Base-by-base conservation (phyloP, 2,888 invertebrate species). In the Latrodectus hesperus region DNA sequence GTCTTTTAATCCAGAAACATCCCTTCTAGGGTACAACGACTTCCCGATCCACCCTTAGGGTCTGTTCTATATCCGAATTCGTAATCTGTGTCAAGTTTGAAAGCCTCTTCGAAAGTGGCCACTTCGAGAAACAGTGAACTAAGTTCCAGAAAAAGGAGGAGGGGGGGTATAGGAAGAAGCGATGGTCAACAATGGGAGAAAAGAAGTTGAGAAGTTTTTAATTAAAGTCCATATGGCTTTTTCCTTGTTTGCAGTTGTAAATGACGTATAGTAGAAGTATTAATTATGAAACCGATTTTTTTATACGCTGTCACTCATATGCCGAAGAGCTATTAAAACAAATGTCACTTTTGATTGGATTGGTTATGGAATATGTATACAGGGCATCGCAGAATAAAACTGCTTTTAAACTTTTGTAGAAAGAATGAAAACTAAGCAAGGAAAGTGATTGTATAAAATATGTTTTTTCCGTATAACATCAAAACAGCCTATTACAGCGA, bases 61-160 rank as follows among this genome's bases (percentile, higher is more conserved):
- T 53, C 64, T 80, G 80, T 64, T 49, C 80, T 70, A 85, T 49
- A 74, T 85, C 79, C 68, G 26, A 53, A 65, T 14, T 17, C 79
- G 70, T 71, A 49, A 86, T 76, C 75, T 80, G 85, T 80, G 85
- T 80, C 85, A 86, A 86, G 85, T 86, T 86, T 86, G 80, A 73
- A 60, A 22, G 68, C 68, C 16, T 16, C 16, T 68, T 26, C 22
- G 68, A 68, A 68, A 68, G 68, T 68, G 11, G 68, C 16, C 16
- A 16, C 16, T 10, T n/a, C 12, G 10, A 70, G 53, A 70, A 16
- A 70, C 38, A 38, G 68, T 16, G 67, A 26, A 52, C n/a, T 10
- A 22, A 9, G 10, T 14, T 52, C 6, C 53, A 67, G 70, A 76
- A n/a, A 2, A 64, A 49, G 38, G 52, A 4, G 52, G 16, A 22